Conservation (phyloP, 2,113 vertebrate genomes). For the Anthoscopus minutus region DNA sequence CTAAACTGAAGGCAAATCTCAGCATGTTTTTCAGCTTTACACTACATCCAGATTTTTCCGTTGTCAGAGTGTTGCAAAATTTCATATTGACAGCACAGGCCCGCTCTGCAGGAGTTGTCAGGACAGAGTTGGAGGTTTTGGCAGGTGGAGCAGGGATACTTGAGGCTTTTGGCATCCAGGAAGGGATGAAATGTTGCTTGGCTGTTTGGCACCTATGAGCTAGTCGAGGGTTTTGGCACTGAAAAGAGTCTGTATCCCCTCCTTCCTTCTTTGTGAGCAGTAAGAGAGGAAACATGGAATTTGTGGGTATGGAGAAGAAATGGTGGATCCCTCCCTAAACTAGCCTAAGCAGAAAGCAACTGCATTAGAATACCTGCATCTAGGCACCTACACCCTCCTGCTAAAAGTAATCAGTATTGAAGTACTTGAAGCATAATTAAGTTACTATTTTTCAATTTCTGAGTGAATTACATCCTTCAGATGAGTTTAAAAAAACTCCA, state of each 20-base stretch:
- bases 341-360: background rate
- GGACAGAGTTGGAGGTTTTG: conserved; percentile 55
- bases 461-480: background rate
- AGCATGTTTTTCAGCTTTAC: conserved; percentile 27
- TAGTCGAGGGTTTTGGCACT: conserved; percentile 54
- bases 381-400: background rate
- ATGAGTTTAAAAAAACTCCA: background rate
- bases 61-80: conserved; percentile 47
- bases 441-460: background rate
- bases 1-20: background rate
- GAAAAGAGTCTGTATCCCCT: conserved; percentile 43
- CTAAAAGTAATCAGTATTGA: background rate
- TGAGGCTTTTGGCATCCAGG: conserved; percentile 58
- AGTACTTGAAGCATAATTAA: background rate
- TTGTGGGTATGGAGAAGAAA: conserved; percentile 12
- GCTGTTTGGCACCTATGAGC: conserved; percentile 56
- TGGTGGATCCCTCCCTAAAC: background rate
- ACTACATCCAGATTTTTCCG: conserved; percentile 49
- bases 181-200: conserved; percentile 59
- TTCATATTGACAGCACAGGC: conserved; percentile 47
- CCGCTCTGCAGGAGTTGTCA: conserved; percentile 54
- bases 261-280: conserved; percentile 33
- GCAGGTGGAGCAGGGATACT: conserved; percentile 51
- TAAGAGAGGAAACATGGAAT: conserved; percentile 32
- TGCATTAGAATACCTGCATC: background rate